These are phyloP conservation scores for Panzeria rudis DNA, from an alignment of 2,888 invertebrate genomes.

Conservation along the genomic window DNA sequence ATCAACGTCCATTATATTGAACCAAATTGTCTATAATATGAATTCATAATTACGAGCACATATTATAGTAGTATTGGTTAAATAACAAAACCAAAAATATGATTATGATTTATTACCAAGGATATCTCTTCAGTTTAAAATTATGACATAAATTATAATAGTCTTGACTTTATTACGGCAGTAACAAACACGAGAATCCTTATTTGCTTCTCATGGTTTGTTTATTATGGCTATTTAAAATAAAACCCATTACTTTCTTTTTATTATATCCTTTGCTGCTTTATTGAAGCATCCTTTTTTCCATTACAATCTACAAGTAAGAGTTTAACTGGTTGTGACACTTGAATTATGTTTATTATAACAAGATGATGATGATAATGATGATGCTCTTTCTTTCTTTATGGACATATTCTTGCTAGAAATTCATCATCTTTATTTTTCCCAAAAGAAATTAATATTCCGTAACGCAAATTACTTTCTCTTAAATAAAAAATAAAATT, in stretches of 20 bases:
- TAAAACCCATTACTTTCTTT: background rate
- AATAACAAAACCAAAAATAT: constrained; percentile 3
- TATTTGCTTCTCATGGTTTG: background rate
- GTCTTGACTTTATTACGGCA: constrained; percentile 1
- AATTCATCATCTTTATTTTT: background rate
- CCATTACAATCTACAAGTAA: background rate
- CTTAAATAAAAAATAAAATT: background rate
- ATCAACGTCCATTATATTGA: no score
- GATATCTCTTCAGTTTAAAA: constrained; percentile 15
- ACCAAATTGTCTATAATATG: background rate
- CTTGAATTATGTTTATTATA: background rate
- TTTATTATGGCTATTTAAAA: background rate
- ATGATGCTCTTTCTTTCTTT: background rate
- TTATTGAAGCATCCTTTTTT: background rate
- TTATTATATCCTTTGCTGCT: background rate
- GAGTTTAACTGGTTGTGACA: background rate
- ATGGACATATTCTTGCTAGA: background rate
- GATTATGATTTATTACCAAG: constrained; percentile 9
- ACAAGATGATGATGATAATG: background rate
- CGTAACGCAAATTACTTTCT: background rate
- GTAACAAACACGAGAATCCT: background rate
- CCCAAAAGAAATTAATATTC: background rate
- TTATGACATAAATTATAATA: constrained; percentile 12
- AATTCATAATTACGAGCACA: background rate
- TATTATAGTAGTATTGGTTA: background rate